Evolutionary conservation across 2,797 vertebrate genomes (phyloP), one percentile per base, ranked within the genome.

Genomic region (Apodemus agrarius): DNA sequence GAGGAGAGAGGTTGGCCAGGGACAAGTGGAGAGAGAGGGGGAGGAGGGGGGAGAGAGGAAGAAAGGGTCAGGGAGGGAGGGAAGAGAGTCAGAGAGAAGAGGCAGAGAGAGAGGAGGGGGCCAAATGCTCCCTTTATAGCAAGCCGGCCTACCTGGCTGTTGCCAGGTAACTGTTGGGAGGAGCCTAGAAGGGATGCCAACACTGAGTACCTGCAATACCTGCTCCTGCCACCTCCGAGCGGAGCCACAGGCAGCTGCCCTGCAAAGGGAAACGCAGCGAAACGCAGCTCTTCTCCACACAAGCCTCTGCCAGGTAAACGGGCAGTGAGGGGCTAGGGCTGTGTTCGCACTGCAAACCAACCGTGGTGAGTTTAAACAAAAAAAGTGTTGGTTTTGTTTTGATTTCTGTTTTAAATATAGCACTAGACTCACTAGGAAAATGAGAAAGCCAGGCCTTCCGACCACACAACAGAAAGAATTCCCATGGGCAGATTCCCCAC

Each of bases 321-420:
- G 17, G 79, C 43, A 49, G 3, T 16, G 31, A 82, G 26, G 16
- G 24, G 43, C 67, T 89, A 11, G 49, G 54, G 40, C 74, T 69
- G 31, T 88, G 85, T 83, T 78, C 79, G 49, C 63, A 83, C 65
- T 40, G 69, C 37, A 91, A 96, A 96, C 52, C 76, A 94, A 78
- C 24, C 80, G 79, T 65, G 82, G 61, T 3, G 46, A 90, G 69
- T 22, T 86, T 61, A 88, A 92, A 78, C 40, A n/a, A 79, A 26
- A 34, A 49, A 17, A 81, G 24, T 13, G 34, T 74, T 85, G 34
- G 37, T 29, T 88, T 59, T 34, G 24, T 75, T 43, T 59, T 57
- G 26, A 16, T 59, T 59, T 31, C 4, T 22, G 40, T 61, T 61
- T 61, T 59, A 89, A 89, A 59, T n/a, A 86, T 11, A 61, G 87